Evolutionary conservation across 2,888 invertebrate species (phyloP), one percentile per base, ranked within the genome.

Genomic region (Synanthedon tipuliformis): DNA sequence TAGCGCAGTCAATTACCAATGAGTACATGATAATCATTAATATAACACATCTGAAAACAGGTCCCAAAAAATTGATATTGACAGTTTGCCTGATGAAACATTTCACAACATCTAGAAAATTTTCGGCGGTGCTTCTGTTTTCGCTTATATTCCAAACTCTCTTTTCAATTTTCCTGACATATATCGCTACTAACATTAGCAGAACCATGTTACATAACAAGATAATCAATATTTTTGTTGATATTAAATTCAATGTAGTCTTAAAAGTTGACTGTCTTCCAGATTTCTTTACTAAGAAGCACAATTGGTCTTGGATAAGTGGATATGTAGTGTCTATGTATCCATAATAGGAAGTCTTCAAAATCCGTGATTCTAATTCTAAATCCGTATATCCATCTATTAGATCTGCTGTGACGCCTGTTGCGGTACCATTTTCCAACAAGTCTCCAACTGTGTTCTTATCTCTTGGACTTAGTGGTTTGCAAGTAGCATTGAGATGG

Each of bases 221-320:
- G 0, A 76, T 51, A 4, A 73, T 18, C 1, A 86, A 63, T 57
- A 82, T 67, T 34, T 72, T 56, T n/a, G 64, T 58, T 11, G 79
- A 75, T 65, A 88, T 79, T 49, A 83, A 57, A 53, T 76, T 71
- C 40, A 83, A 60, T 2, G 75, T 73, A 8, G 83, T 81, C 61
- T 76, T 81, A 59, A 89, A 88, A 1, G 86, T 75, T 0, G 89
- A 81, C 54, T 88, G 85, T n/a, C 70, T 71, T 10, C 68, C 68
- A 0, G 89, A 78, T 59, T 89, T 89, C 53, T 88, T 88, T 5
- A 89, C 77, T 27, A 90, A 58, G 52, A 90, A 88, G 63, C 90
- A 90, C 10, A 90, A 60, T 61, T 88, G 87, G 56, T 90, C 90
- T 56, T 90, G 87, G 10, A 65, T 72, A 5, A 89, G 71, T 3